phyloP scores from a whole-genome alignment of 2,797 vertebrate genomes.

The Halcyon smyrnensis region DNA sequence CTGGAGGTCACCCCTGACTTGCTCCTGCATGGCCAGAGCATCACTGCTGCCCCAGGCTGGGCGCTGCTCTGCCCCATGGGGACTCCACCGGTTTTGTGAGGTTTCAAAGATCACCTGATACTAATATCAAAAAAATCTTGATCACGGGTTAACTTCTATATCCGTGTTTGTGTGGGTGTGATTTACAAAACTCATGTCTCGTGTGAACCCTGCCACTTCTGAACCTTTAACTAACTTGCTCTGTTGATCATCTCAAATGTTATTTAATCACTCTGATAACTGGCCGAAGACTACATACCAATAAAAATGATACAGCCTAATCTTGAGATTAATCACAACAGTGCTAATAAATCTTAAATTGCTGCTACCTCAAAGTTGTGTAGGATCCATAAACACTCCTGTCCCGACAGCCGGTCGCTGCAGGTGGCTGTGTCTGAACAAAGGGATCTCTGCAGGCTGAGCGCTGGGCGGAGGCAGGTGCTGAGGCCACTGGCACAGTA shows the following conservation, averaged over 20 bases:
- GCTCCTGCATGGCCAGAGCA: background rate
- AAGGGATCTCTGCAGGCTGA: background rate
- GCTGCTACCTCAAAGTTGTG: background rate
- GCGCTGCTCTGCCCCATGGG: background rate
- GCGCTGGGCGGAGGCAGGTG: background rate
- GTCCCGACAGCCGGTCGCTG: background rate
- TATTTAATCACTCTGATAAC: background rate
- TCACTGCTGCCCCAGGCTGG: background rate
- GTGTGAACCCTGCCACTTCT: background rate
- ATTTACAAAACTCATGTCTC: background rate
- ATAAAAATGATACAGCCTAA: background rate
- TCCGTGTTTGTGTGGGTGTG: background rate
- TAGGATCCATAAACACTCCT: background rate
- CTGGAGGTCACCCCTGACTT: background rate
- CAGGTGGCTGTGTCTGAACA: rapidly evolving
- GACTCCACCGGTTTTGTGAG: background rate
- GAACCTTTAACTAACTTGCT: background rate
- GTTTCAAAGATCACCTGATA: background rate
- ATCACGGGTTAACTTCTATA: background rate
- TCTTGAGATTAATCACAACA: background rate
- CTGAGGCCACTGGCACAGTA: background rate
- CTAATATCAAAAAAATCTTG: background rate
- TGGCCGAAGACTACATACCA: background rate
- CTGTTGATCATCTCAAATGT: background rate
- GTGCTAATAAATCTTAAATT: background rate